Evolutionary conservation across 1,140 invertebrate species (phyloP), one percentile per base, ranked within the genome.

Genomic region (Sycobia sp.): DNA sequence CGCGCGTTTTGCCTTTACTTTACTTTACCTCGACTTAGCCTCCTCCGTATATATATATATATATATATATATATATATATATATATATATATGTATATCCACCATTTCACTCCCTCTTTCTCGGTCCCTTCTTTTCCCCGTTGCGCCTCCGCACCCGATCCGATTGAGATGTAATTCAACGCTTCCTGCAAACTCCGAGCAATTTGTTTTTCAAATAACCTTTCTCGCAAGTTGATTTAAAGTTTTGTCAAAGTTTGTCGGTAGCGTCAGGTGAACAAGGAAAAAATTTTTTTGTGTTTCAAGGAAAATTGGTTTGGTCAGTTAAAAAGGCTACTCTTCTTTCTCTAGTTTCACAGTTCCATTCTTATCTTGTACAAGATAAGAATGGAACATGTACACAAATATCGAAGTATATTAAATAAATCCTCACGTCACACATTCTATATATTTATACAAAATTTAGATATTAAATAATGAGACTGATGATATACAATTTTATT

Each of bases 171-270:
- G 54, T 57, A 63, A 63, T 63, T 63, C 54, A 57, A 63, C 61
- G 61, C 54, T 32, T 22, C 43, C 23, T 57, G 61, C 61, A 54
- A 63, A 46, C 61, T 63, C 47, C 46, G 54, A 50, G 61, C 54
- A 63, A 63, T 63, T 63, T 63, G 54, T 63, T 63, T 63, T 63
- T 57, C 61, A 63, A 63, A 63, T 63, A 63, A 63, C 53, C 46
- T 51, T 27, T 22, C 60, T 47, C 54, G 27, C 46, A 51, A 63
- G 53, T 57, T 63, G 61, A 63, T 63, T 63, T 63, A 63, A 63
- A 63, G 53, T 63, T 63, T 63, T 57, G 61, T 63, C 61, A 63
- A 63, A 57, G 53, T 49, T 63, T 38, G n/a, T n/a, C 41, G 47
- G 16, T 32, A 29, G 29, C 34, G 23, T 16, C 16, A 36, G 22